A percentile compares a stretch with the other conserved stretches of the same genome.
These are phyloP conservation scores for Indri indri DNA, from an alignment of 2,113 vertebrate species.

Conservation along the genomic window DNA sequence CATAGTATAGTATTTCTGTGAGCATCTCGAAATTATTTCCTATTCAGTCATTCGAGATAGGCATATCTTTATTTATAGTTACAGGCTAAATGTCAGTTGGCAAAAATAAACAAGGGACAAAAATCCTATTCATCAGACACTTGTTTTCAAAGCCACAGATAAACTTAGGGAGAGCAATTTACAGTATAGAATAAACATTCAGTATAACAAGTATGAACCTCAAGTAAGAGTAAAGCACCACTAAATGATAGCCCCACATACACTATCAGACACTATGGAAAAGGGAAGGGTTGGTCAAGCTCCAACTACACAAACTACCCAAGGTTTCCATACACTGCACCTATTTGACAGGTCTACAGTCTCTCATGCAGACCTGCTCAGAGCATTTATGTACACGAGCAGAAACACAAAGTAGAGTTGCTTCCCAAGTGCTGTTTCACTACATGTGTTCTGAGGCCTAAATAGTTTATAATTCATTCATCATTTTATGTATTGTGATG, in stretches of 20 bases:
- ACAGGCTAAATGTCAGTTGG: not conserved
- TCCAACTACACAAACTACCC: not conserved
- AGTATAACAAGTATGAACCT: not conserved
- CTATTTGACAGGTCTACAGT: not conserved
- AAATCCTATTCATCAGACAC: not conserved
- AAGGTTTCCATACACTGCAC: not conserved
- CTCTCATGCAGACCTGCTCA: not conserved
- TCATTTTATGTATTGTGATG: not conserved
- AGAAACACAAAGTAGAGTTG: not conserved
- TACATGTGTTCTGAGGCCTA: not conserved
- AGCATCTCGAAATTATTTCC: conserved; percentile 24
- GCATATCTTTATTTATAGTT: not conserved
- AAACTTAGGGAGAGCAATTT: not conserved
- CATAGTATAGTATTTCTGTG: not conserved
- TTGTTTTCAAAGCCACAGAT: conserved; percentile 29
- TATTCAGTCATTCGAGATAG: not conserved
- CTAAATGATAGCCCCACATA: not conserved
- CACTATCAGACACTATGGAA: not conserved
- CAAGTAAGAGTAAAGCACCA: not conserved
- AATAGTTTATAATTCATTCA: not conserved
- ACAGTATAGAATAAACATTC: not conserved
- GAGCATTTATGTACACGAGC: not conserved
- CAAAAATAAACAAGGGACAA: conserved; percentile 37
- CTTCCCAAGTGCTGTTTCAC: not conserved
- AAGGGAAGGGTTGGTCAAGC: not conserved